These are phyloP conservation scores for Zosterops lateralis DNA, from an alignment of 2,113 vertebrate genomes.

Conservation along the genomic window DNA sequence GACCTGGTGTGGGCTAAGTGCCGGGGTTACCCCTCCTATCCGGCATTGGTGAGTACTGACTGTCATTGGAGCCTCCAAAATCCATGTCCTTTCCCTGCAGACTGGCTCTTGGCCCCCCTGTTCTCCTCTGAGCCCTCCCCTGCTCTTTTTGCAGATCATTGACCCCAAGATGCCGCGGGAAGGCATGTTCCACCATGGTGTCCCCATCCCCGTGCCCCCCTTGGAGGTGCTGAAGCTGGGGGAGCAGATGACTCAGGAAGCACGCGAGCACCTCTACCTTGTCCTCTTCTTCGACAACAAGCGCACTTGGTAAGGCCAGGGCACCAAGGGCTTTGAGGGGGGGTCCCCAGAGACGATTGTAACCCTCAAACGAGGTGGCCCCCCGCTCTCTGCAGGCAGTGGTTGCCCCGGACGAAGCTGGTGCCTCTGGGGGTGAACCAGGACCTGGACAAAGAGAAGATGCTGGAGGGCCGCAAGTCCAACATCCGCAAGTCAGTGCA, in stretches of 20 bases:
- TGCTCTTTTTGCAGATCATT: slow-evolving; percentile 82
- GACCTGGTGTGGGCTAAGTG: slow-evolving; percentile 99
- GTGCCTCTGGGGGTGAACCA: slow-evolving; percentile 96
- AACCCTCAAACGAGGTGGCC: slow-evolving; percentile 39
- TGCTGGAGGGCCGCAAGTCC: slow-evolving; percentile 96
- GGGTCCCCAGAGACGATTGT: neutral
- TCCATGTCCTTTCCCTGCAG: accelerated
- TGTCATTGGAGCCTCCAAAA: accelerated
- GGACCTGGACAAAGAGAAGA: slow-evolving; percentile 97
- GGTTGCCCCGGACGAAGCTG: slow-evolving; percentile 95
- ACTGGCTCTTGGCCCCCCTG: accelerated
- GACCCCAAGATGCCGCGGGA: slow-evolving; percentile 98
- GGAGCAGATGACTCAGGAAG: slow-evolving; percentile 99
- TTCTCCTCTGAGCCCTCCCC: neutral
- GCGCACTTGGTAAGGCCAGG: slow-evolving; percentile 89
- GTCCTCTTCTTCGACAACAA: slow-evolving; percentile 99
- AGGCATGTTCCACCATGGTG: slow-evolving; percentile 95
- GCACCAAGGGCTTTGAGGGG: neutral
- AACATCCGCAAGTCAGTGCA: slow-evolving; percentile 99
- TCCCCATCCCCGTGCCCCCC: slow-evolving; percentile 95
- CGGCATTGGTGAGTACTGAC: slow-evolving; percentile 85
- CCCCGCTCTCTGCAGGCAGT: slow-evolving; percentile 81
- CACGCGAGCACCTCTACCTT: slow-evolving; percentile 95
- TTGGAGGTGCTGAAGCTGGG: slow-evolving; percentile 96
- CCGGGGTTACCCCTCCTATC: slow-evolving; percentile 96